Evolutionary conservation across 1,140 invertebrate genomes (phyloP).

Genomic region (Diachasma alloeum): DNA sequence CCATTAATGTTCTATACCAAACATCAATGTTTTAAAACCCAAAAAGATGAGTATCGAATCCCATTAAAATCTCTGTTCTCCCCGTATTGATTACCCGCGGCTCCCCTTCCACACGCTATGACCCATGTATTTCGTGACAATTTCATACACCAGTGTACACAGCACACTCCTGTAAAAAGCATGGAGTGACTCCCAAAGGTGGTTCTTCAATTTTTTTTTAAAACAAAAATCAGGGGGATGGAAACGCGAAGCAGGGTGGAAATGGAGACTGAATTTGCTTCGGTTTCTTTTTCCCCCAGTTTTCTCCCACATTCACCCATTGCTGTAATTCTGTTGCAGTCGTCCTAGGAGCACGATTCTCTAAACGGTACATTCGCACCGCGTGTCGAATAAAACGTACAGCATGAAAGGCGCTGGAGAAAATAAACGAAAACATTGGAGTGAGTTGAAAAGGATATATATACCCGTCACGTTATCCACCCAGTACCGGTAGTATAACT

Average conservation of each 20-base stretch:
- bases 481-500: conserved; percentile 9
- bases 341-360: conserved; percentile 16
- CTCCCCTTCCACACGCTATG: background rate
- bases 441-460: background rate
- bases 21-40: background rate
- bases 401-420: conserved; percentile 5
- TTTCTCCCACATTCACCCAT: background rate
- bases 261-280: background rate
- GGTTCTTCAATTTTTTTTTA: background rate
- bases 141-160: background rate
- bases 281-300: background rate
- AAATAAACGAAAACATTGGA: background rate
- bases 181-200: background rate
- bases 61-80: background rate
- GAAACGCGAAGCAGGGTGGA: background rate
- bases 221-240: background rate
- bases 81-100: background rate
- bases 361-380: conserved; percentile 25
- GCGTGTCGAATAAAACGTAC: conserved; percentile 13
- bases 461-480: conserved; percentile 7
- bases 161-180: background rate
- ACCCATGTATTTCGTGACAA: background rate
- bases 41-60: background rate
- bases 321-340: background rate
- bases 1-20: background rate